These are phyloP conservation scores for Doryteuthis pealeii DNA, from an alignment of 1,140 invertebrate species.

Conservation along the genomic window DNA sequence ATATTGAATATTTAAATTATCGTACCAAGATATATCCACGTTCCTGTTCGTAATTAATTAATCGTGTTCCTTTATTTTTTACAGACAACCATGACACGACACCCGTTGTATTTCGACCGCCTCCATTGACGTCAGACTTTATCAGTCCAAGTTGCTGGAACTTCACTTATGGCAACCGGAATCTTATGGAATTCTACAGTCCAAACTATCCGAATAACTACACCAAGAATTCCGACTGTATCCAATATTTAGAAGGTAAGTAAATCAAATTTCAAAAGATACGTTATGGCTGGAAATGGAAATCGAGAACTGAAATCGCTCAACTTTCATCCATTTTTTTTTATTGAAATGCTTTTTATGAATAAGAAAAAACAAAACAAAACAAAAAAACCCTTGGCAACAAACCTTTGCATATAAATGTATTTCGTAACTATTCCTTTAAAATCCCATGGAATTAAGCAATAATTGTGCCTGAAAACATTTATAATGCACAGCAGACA, in stretches of 20 bases:
- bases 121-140: constrained; percentile 35
- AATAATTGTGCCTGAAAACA: too few species aligned
- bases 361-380: too few species aligned
- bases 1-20: too few species aligned
- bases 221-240: constrained; percentile 73
- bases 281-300: not conserved
- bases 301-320: not conserved
- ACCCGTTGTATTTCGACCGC: constrained; percentile 30
- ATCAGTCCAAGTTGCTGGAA: constrained; percentile 40
- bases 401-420: too few species aligned
- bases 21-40: too few species aligned
- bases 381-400: too few species aligned
- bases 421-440: too few species aligned
- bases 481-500: too few species aligned
- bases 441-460: too few species aligned
- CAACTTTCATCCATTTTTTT: too few species aligned
- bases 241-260: constrained; percentile 72
- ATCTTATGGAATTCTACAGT: constrained; percentile 69
- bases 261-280: too few species aligned
- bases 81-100: constrained; percentile 21
- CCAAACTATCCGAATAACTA: constrained; percentile 74
- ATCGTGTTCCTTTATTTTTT: not conserved
- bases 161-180: constrained; percentile 45
- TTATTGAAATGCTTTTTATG: too few species aligned
- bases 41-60: not conserved